Evolutionary conservation across 2,888 invertebrate genomes (phyloP), one percentile per base, ranked within the genome.

Genomic region (Meganola albula): DNA sequence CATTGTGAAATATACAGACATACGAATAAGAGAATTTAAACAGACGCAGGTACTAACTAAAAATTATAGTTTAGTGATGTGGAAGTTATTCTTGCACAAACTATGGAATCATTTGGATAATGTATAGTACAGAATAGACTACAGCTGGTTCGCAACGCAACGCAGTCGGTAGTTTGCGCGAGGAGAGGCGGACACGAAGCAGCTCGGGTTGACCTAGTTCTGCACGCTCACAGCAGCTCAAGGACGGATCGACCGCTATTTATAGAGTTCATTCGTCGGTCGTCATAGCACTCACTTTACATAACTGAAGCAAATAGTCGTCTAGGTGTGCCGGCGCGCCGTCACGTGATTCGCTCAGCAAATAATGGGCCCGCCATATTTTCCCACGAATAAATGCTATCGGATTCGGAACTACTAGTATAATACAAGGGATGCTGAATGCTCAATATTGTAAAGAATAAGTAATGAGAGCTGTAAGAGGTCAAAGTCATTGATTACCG

Each of bases 211-310:
- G 84, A 83, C 84, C 84, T 68, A 84, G 78, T 79, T 85, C 68
- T 74, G 73, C 65, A 62, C 60, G 78, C 70, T 74, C 68, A 74
- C 73, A 62, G 45, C 67, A 66, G 71, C 84, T 82, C 84, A 85
- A 85, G 84, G 85, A 83, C 85, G 74, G 73, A 79, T 76, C 75
- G 77, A 68, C 74, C 74, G 80, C 79, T 83, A 85, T 85, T 83
- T 77, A 82, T 83, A 84, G 74, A 74, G 74, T 75, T 74, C 73
- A 78, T 72, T 77, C 70, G 73, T 65, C 68, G 67, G 72, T 75
- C 77, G 74, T 74, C 78, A 77, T 70, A 68, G 65, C 69, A 75
- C 67, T 70, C 66, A 68, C 71, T 80, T 80, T 80, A 79, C 79
- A 79, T 79, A 82, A 82, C 75, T 67, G 67, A 71, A 72, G 67